Base-by-base conservation (phyloP, 1,140 invertebrate genomes). In the Coptotermes formosanus region DNA sequence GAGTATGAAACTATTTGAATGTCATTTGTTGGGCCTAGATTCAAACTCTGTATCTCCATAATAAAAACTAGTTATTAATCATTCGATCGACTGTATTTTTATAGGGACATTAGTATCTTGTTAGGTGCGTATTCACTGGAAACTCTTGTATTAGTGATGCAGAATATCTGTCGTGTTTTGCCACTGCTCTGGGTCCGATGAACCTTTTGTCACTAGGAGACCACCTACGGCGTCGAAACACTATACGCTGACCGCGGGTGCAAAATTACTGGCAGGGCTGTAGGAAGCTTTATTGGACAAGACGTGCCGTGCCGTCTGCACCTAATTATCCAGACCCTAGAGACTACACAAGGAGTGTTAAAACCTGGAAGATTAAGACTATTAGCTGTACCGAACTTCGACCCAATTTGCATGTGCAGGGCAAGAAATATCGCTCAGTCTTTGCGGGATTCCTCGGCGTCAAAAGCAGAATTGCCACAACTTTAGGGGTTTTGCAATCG, bases 361-460 rank as follows among this genome's bases (percentile, higher is more conserved):
- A 85, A 85, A 85, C 21, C 85, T 48, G n/a, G 64, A 85, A 85
- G 85, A 85, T 85, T 85, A 85, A 30, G 75, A 85, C 85, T 85
- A 75, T 75, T 85, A 85, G 85, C 75, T 44, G 43, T 38, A 81
- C 30, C 52, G 14, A 55, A 55, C 16, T 55, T 21, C 19, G 19
- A 55, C 52, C 8, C 64, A 75, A 75, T 75, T 75, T 75, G 64
- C 64, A 75, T 75, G 64, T 75, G 64, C 25, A 55, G 52, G 52
- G 52, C 52, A 55, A 55, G 52, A 55, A 55, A 55, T 21, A 21
- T 55, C 2, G 52, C 52, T 4, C 52, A 55, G 14, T 21, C 1
- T 55, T 55, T 19, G 6, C 52, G 52, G 52, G 19, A 4, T 16
- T 21, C 52, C 19, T 55, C 1, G 52, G 52, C 11, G 52, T 16